Evolutionary conservation across 2,888 invertebrate genomes (phyloP).

Genomic region (Candidula unifasciata): DNA sequence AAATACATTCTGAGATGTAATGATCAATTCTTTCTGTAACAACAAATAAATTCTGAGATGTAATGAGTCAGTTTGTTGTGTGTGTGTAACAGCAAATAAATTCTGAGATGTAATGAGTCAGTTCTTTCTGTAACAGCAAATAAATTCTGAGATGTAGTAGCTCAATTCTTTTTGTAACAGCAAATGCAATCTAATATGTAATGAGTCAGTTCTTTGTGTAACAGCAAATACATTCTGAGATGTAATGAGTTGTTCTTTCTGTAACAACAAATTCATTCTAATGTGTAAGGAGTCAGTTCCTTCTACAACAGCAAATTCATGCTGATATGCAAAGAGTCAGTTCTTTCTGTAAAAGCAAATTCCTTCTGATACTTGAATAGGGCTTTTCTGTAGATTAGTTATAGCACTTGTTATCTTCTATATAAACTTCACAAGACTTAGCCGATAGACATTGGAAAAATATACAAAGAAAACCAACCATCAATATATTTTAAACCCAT

Average conservation of each 20-base stretch:
- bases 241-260: too few species aligned
- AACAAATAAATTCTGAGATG: neutral
- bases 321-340: too few species aligned
- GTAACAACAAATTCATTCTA: conserved; percentile 8
- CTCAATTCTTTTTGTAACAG: conserved; percentile 57
- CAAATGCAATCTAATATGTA: too few species aligned
- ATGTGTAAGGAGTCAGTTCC: conserved; percentile 55
- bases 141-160: too few species aligned
- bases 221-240: conserved; percentile 18
- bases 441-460: too few species aligned
- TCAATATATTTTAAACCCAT: too few species aligned
- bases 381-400: too few species aligned
- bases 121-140: conserved; percentile 55
- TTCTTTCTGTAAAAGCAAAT: conserved; percentile 55
- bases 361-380: neutral
- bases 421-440: too few species aligned
- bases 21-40: conserved; percentile 57
- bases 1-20: too few species aligned
- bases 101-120: too few species aligned
- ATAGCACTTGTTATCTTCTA: too few species aligned
- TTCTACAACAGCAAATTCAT: conserved; percentile 53
- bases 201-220: conserved; percentile 57
- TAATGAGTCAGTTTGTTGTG: conserved; percentile 58
- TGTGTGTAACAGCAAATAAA: neutral
- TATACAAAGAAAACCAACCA: too few species aligned